Evolutionary conservation across 1,140 invertebrate genomes (phyloP).

Genomic region (Lethocerus indicus): DNA sequence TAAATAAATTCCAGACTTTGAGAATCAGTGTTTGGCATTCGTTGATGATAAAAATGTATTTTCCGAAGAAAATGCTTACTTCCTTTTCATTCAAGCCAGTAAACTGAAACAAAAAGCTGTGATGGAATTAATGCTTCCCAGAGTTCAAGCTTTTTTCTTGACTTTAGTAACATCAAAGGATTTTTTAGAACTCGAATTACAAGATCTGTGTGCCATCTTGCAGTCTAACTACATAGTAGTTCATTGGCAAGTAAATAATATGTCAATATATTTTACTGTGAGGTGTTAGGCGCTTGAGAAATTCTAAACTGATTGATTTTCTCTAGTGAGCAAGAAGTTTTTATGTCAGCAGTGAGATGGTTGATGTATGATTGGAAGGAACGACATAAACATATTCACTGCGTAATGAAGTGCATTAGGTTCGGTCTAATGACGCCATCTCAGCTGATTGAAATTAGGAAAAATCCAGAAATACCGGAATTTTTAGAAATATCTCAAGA

Average conservation of each 20-base stretch:
- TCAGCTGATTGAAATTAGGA: slow-evolving; percentile 50
- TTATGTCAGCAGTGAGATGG: slow-evolving; percentile 58
- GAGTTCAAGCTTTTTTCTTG: slow-evolving; percentile 52
- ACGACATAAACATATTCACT: slow-evolving; percentile 31
- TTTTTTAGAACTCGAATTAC: slow-evolving; percentile 39
- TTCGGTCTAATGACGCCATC: slow-evolving; percentile 55
- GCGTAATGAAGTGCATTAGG: slow-evolving; percentile 43
- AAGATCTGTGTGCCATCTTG: slow-evolving; percentile 41
- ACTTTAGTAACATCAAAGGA: slow-evolving; percentile 48
- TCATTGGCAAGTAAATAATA: slow-evolving; percentile 36
- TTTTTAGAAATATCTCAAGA: slow-evolving; percentile 45
- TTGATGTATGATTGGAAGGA: slow-evolving; percentile 43
- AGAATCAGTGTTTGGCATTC: slow-evolving; percentile 53
- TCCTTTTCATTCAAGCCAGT: slow-evolving; percentile 41
- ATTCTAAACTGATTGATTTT: not conserved
- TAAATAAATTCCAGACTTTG: too few relatives aligned
- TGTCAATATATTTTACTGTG: not conserved
- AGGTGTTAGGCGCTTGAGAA: not conserved
- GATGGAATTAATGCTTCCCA: slow-evolving; percentile 49
- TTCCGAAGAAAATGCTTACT: slow-evolving; percentile 48
- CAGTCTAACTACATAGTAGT: slow-evolving; percentile 49
- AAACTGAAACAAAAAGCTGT: slow-evolving; percentile 33
- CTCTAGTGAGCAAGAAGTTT: slow-evolving; percentile 50
- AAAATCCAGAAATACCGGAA: slow-evolving; percentile 48
- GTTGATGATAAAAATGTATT: slow-evolving; percentile 47